Base-by-base conservation (phyloP, 2,888 invertebrate species). In the Desoria tigrina region DNA sequence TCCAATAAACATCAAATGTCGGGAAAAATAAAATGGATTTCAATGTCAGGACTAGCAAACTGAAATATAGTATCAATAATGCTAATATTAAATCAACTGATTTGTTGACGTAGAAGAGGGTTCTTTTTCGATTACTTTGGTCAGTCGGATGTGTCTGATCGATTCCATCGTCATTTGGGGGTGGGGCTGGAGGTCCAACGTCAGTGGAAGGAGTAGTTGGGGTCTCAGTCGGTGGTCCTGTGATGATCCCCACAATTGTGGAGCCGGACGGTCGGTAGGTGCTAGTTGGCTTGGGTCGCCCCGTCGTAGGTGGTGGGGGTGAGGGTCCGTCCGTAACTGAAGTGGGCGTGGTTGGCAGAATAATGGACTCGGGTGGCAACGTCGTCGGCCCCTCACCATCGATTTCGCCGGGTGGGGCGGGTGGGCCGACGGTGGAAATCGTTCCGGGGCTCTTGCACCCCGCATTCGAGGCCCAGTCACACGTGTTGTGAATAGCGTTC, bases 401-500 rank as follows among this genome's bases (percentile, higher is more conserved):
- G n/a, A n/a, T 32, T 11, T 32, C 32, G 6, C 11, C 32, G 32
- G 39, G 21, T 42, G 55, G 37, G 18, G 55, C n/a, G 28, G 55
- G 55, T 4, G 55, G 55, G 14, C 28, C 55, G 3, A 55, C 32
- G 18, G 37, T 24, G 1, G 9, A 23, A 23, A 18, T n/a, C 4
- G 14, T 45, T n/a, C n/a, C n/a, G n/a, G n/a, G 7, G 16, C 16
- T 9, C 42, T 23, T 16, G 39, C 63, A 57, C 9, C 28, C 42
- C 14, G 57, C 63, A 18, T 1, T 21, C 6, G 23, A 26, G 6
- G 63, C 57, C 63, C 63, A 63, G 18, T 63, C 63, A 24, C 63
- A 63, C 7, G 27, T n/a, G 7, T 37, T 50, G 24, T 23, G 16
- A 3, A 18, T 39, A 14, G 27, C 2, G 18, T 61, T 60, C 65